Evolutionary conservation across 2,113 vertebrate species (phyloP), one percentile per base, ranked within the genome.

Genomic region (Chunga burmeisteri): DNA sequence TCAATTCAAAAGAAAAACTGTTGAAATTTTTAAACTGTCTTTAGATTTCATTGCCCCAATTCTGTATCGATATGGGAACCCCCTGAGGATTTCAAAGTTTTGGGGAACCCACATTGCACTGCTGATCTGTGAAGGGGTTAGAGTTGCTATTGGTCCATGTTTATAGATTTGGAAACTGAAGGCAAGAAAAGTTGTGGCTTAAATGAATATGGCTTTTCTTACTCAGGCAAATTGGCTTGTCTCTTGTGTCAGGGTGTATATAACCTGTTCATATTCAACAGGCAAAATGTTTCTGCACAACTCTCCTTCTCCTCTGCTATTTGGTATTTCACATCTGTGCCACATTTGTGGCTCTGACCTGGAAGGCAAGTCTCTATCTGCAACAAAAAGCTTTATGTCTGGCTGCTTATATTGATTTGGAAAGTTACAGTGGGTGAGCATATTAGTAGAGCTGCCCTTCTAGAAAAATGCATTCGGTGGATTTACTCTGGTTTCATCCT

Each of bases 351-450:
- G 38, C 79, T 90, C 81, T 77, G 72, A 55, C 38, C 63, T 73
- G 81, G 53, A 50, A 93, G 74, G 87, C 42, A 80, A 73, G 38
- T 46, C 38, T 86, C 18, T 46, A 10, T 44, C 81, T 88, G 73
- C 65, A 66, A 44, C 49, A 52, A 20, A 83, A 78, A 78, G 9
- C 83, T 92, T 77, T 63, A 19, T 65, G 52, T 89, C 83, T 94
- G 91, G 49, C 47, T 91, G 68, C 83, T 88, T 62, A 5, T 68
- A 85, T 82, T 82, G 95, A 90, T 87, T n/a, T 62, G 78, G 78
- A 42, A 30, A 23, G 62, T 77, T 88, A 26, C 32, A 58, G 52
- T 38, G 77, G 30, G 6, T 47, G 30, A 95, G 74, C 44, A 4
- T 13, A 23, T 73, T 30, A 81, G 74, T 3, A 42, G 49, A 89